These are phyloP conservation scores for Eleutherodactylus coqui DNA, from an alignment of 2,797 vertebrate species.

Conservation along the genomic window DNA sequence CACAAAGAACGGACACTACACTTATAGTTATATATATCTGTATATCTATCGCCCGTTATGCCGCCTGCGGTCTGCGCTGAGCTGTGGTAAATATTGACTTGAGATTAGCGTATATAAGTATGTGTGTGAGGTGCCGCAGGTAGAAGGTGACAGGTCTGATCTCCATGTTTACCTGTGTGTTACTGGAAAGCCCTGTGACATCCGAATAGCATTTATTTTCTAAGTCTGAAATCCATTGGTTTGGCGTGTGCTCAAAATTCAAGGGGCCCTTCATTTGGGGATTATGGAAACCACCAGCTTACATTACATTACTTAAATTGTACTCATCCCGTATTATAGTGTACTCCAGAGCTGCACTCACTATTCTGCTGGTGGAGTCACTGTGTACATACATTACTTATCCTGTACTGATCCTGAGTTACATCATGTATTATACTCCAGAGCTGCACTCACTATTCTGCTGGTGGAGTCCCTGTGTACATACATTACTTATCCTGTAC, in stretches of 20 bases:
- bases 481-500: too few relatives aligned
- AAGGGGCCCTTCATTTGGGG: background rate
- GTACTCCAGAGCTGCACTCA: background rate
- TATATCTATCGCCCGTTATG: background rate
- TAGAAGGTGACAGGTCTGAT: background rate
- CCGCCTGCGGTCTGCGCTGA: conserved; percentile 27
- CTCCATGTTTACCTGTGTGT: background rate
- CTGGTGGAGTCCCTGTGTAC: too few relatives aligned
- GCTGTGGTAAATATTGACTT: conserved; percentile 28
- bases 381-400: too few relatives aligned
- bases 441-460: too few relatives aligned
- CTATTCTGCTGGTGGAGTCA: too few relatives aligned
- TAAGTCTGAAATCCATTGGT: background rate
- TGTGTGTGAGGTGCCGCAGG: background rate
- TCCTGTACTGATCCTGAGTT: background rate
- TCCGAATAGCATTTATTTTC: background rate
- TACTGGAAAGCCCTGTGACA: background rate
- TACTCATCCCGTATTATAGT: too few relatives aligned
- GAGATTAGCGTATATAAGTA: background rate
- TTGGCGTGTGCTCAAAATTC: background rate
- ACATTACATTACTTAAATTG: background rate
- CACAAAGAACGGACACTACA: too few relatives aligned
- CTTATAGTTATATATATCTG: background rate
- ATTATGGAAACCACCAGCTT: background rate
- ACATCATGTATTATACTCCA: too few relatives aligned